Evolutionary conservation across 2,888 invertebrate genomes (phyloP).

Genomic region (Drepanosiphum platanoidis): DNA sequence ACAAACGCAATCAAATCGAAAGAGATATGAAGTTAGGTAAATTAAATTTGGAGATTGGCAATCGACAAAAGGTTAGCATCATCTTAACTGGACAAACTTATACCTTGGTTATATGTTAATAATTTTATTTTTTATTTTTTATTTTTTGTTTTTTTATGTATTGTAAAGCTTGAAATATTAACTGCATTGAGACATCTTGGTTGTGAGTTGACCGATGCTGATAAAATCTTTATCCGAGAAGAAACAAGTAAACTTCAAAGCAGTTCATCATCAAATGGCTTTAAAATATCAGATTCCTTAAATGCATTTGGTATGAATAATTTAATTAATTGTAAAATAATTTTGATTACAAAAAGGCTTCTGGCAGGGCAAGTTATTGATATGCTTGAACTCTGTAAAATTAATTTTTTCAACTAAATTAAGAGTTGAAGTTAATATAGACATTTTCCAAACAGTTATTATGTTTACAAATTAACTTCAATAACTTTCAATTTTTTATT

Average conservation of each 20-base stretch:
- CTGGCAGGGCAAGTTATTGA: too few species aligned
- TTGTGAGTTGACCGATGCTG: constrained; percentile 27
- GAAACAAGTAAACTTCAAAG: constrained; percentile 35
- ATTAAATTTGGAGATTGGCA: constrained; percentile 60
- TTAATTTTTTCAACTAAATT: too few species aligned
- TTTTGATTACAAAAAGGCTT: too few species aligned
- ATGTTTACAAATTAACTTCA: too few species aligned
- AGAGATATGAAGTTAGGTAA: constrained; percentile 74
- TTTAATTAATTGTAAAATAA: not conserved
- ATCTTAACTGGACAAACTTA: not conserved
- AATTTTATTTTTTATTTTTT: not conserved
- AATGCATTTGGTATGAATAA: constrained; percentile 39
- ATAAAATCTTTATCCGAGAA: constrained; percentile 46
- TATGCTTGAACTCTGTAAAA: too few species aligned
- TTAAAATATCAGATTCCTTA: constrained; percentile 39
- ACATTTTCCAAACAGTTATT: too few species aligned
- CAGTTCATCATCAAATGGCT: not conserved
- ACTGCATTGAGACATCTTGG: constrained; percentile 53
- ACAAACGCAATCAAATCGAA: constrained; percentile 72
- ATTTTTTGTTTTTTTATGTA: not conserved
- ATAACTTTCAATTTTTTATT: too few species aligned
- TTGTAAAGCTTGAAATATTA: constrained; percentile 49
- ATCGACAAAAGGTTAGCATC: constrained; percentile 41
- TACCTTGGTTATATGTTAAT: not conserved
- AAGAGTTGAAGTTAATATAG: too few species aligned